phyloP scores from a whole-genome alignment of 2,797 vertebrate genomes.

The Phrynocephalus vlangalii region DNA sequence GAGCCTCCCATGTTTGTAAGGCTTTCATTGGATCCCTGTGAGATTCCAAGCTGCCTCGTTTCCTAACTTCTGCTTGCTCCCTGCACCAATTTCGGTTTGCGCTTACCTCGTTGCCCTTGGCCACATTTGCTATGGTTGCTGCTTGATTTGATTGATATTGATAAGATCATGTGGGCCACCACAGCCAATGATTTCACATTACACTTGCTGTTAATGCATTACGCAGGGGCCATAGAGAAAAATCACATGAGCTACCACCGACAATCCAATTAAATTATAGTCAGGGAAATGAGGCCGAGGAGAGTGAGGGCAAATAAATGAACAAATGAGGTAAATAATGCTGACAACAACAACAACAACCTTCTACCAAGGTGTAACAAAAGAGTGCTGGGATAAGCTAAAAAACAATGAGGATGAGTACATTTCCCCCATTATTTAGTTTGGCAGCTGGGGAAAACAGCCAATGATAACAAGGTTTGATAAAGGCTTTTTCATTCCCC shows the following conservation, averaged over 20 bases:
- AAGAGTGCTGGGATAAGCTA: neutral
- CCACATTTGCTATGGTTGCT: neutral
- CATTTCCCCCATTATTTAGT: neutral
- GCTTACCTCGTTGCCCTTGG: neutral
- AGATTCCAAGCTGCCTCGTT: neutral
- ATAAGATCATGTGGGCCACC: neutral
- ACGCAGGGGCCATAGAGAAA: too few species aligned
- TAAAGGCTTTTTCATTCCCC: too few species aligned
- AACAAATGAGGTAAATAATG: neutral
- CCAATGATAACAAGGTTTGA: too few species aligned
- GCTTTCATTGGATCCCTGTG: neutral
- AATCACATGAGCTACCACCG: neutral
- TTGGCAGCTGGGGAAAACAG: too few species aligned
- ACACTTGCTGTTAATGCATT: neutral
- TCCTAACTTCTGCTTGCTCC: neutral
- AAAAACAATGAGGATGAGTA: neutral
- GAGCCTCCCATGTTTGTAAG: too few species aligned
- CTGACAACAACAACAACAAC: neutral
- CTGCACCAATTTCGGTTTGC: neutral
- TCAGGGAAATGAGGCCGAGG: neutral
- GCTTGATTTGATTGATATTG: neutral
- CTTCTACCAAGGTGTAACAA: neutral
- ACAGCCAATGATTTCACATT: neutral
- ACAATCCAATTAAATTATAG: neutral
- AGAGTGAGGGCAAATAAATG: neutral